phyloP scores from a whole-genome alignment of 2,797 vertebrate genomes.

The Myiotriccus ornatus region DNA sequence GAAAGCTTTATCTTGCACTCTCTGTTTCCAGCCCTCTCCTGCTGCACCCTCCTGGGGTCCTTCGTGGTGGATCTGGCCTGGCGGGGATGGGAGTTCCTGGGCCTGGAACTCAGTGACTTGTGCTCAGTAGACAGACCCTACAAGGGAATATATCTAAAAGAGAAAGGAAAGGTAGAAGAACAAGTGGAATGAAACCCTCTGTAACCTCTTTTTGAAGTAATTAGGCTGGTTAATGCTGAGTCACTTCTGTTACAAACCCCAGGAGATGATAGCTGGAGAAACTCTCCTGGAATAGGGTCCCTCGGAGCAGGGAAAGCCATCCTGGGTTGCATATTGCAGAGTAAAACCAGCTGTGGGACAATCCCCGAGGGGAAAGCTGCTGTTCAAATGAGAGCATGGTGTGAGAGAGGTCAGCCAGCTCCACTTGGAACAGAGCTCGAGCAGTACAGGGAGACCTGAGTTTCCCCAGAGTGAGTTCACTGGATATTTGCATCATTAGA shows the following conservation, averaged over 20 bases:
- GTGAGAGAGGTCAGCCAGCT: not conserved
- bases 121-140: not conserved
- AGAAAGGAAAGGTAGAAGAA: not conserved
- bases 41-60: not conserved
- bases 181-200: not conserved
- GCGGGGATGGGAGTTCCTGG: not conserved
- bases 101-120: not conserved
- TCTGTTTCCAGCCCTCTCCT: not conserved
- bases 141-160: not conserved
- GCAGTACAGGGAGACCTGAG: rapidly evolving
- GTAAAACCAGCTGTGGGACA: not conserved
- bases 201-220: not conserved
- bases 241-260: not conserved
- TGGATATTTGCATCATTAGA: not conserved
- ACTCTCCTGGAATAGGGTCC: not conserved
- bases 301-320: not conserved
- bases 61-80: not conserved
- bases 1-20: not conserved
- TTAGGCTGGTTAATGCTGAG: not conserved
- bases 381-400: not conserved
- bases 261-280: not conserved
- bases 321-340: not conserved
- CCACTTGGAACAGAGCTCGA: rapidly evolving
- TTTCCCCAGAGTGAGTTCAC: not conserved
- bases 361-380: not conserved